Evolutionary conservation across 2,113 vertebrate genomes (phyloP), one percentile per base, ranked within the genome.

Genomic region (Chloropsis cyanopogon): DNA sequence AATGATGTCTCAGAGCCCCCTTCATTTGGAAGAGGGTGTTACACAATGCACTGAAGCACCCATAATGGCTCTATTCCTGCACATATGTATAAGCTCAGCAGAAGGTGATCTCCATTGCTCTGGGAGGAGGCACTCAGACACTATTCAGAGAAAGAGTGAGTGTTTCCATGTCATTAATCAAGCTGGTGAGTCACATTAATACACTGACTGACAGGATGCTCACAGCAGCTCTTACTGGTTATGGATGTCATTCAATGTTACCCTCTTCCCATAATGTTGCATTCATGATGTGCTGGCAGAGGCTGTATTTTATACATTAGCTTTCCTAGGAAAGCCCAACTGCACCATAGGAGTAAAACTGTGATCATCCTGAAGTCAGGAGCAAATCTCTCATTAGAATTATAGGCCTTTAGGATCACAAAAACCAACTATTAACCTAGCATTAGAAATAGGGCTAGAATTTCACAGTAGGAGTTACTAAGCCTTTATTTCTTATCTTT

Each of bases 161-260:
- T 86, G 64, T 60, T 94, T 90, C 93, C 72, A 75, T 52, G 37
- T 81, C 90, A 94, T 90, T 94, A 90, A 86, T 78, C 73, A 94
- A 82, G 68, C 61, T 92, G 41, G 71, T 90, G 72, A 93, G 64
- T 90, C 93, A 90, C 66, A 75, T 71, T 59, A 92, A 88, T 46
- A 83, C 54, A 24, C 52, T 20, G 82, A 89, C 90, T 10, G 4
- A 88, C 56, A 66, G 76, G 85, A 77, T 66, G 56, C 56, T 83
- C 11, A 8, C 37, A 88, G 64, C 80, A 91, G 79, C 79, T 90
- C 22, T 92, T 94, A 86, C 10, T 90, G 52, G 75, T 60, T 77
- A 64, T 53, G 64, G 50, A 90, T 90, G 52, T 83, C 56, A 90
- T 83, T 96, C 52, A 63, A 0, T 23, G 53, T 86, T 94, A 92